Evolutionary conservation across 30 jellyfish, hydroid and myxozoan species (phyloP).

Genomic region (Mastigias papua): DNA sequence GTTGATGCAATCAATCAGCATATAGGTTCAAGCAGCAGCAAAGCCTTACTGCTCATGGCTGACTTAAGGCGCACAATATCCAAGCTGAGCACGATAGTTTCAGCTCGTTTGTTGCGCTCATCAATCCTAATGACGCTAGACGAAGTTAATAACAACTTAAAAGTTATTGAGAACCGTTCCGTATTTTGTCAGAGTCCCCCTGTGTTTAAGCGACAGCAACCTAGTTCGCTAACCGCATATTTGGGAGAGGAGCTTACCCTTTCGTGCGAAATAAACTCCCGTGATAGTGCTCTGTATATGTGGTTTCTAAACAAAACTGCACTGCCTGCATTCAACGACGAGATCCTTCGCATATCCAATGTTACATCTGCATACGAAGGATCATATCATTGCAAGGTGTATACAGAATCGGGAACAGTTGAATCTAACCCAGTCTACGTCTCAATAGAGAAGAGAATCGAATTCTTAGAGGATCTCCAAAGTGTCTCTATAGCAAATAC

Average conservation of each 20-base stretch:
- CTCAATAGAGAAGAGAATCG: slow-evolving; percentile 18
- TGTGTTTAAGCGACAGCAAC: background rate
- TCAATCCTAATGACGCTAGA: background rate
- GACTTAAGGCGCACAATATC: background rate
- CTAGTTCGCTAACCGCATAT: slow-evolving; percentile 73
- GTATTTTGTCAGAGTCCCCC: slow-evolving; percentile 78
- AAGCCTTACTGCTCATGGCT: background rate
- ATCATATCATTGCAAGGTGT: slow-evolving; percentile 71
- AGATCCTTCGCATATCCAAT: slow-evolving; percentile 35
- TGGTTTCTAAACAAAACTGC: slow-evolving; percentile 85
- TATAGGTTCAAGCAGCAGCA: slow-evolving; percentile 52
- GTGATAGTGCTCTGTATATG: slow-evolving; percentile 36
- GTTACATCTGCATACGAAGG: slow-evolving; percentile 77
- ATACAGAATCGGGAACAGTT: slow-evolving; percentile 53
- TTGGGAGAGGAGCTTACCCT: slow-evolving; percentile 68
- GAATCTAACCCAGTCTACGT: slow-evolving; percentile 68
- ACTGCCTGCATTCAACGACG: slow-evolving; percentile 63
- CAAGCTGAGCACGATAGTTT: background rate
- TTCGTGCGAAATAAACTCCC: slow-evolving; percentile 53
- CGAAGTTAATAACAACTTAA: background rate
- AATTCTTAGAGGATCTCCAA: slow-evolving; percentile 61
- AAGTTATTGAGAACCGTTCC: background rate
- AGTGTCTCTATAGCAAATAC: slow-evolving; percentile 51
- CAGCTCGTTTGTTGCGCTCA: background rate
- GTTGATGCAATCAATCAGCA: slow-evolving; percentile 40